These are phyloP conservation scores for Pseudeuparius sepicola DNA, from an alignment of 2,888 invertebrate species.

Conservation along the genomic window DNA sequence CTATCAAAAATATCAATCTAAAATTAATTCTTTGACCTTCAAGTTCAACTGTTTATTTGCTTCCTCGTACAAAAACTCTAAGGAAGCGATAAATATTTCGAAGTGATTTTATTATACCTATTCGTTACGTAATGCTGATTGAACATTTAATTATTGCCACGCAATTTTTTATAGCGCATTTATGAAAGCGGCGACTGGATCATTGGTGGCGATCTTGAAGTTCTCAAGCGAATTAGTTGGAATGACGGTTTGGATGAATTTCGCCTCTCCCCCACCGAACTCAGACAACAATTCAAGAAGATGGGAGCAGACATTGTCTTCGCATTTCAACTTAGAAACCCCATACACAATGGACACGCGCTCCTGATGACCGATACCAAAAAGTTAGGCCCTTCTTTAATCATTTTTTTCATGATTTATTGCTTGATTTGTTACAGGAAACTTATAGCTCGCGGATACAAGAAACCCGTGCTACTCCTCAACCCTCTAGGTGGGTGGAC, in stretches of 20 bases:
- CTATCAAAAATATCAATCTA: too few species aligned
- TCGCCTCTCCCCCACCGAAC: constrained; percentile 83
- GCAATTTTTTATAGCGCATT: constrained; percentile 55
- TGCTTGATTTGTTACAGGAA: constrained; percentile 34
- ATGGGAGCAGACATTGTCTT: constrained; percentile 89
- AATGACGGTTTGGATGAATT: constrained; percentile 89
- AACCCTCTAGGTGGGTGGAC: constrained; percentile 95
- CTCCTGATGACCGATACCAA: constrained; percentile 90
- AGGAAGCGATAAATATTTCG: too few species aligned
- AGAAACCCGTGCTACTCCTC: constrained; percentile 86
- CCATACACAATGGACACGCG: constrained; percentile 97
- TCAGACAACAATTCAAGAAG: constrained; percentile 65
- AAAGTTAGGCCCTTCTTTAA: constrained; percentile 30
- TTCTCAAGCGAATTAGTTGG: constrained; percentile 79
- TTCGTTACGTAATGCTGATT: too few species aligned
- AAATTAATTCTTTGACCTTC: too few species aligned
- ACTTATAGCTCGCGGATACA: constrained; percentile 53
- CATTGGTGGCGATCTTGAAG: constrained; percentile 84
- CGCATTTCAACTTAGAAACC: constrained; percentile 92
- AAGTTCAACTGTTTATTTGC: too few species aligned
- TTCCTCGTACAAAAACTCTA: constrained; percentile 3
- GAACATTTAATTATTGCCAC: too few species aligned
- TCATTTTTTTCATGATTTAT: constrained; percentile 1
- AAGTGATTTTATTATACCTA: too few species aligned
- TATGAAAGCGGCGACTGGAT: constrained; percentile 89